Base-by-base conservation (phyloP, 23 tunicate species). In the Ciona savignyi region DNA sequence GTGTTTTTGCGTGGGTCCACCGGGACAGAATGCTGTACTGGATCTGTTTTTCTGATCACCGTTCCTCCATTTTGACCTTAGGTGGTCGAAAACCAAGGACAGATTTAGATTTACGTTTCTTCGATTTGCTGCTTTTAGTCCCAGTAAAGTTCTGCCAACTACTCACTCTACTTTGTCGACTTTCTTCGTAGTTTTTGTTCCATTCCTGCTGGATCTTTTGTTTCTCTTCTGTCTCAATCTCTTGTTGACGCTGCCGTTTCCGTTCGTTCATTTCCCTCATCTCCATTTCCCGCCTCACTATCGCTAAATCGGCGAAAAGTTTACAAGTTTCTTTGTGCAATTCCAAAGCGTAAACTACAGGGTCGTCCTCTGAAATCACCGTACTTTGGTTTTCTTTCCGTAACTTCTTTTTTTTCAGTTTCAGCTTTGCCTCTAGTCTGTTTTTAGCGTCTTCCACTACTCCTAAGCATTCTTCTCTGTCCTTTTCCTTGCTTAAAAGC, bases 391-490 rank as follows among this genome's bases (percentile, higher is more conserved):
- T 15, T 64, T 91, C 97, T 51, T 84, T 91, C 66, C 84, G 84
- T 62, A 84, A 60, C 42, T 91, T 86, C 62, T 91, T 91, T 32
- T 83, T 61, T 71, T 84, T 84, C 6, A 69, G 63, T 76, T 80
- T 79, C 72, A 91, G 27, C 56, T 80, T 84, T 6, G 75, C 66
- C 33, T 95, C 99, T 1, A 95, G 77, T 35, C 96, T 67, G 15
- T 70, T 81, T 80, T 95, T 93, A 0, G 99, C 99, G 68, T 95
- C 95, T 72, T 94, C 83, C 4, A 95, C 99, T n/a, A 88, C 96
- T 4, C 82, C 85, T 66, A 88, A 42, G 56, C 99, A 95, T 56
- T 85, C 85, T 42, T 74, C 67, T 27, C 92, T 49, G 70, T 84
- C 86, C 29, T 95, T 85, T 42, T 80, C 86, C 64, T 84, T 62